phyloP scores from a whole-genome alignment of 2,888 invertebrate genomes.

The Sisyra terminalis region DNA sequence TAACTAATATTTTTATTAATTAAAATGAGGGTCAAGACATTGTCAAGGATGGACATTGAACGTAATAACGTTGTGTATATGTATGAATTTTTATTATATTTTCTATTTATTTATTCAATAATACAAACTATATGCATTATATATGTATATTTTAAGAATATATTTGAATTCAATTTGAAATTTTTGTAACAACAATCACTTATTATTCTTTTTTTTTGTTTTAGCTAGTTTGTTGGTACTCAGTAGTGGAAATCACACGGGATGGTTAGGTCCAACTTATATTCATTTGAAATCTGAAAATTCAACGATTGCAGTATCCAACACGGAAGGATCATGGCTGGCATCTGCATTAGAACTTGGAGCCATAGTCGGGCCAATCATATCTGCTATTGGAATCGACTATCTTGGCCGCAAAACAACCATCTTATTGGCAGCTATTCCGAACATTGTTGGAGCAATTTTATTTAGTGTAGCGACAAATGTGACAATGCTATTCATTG shows the following conservation, averaged over 20 bases:
- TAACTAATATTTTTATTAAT: too few relatives aligned
- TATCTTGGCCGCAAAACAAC: slow-evolving; percentile 46
- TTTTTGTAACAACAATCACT: too few relatives aligned
- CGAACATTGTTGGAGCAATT: slow-evolving; percentile 44
- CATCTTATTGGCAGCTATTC: slow-evolving; percentile 40
- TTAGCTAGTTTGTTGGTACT: slow-evolving; percentile 22
- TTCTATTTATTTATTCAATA: too few relatives aligned
- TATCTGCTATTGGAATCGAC: slow-evolving; percentile 46
- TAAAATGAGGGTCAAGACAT: too few relatives aligned
- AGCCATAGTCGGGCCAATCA: slow-evolving; percentile 41
- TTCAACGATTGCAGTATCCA: slow-evolving; percentile 32
- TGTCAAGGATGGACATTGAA: too few relatives aligned
- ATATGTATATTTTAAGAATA: too few relatives aligned
- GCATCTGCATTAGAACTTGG: slow-evolving; percentile 48
- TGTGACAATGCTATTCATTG: slow-evolving; percentile 34
- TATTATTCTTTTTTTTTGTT: slow-evolving; percentile 12
- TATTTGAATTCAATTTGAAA: too few relatives aligned
- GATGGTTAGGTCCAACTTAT: slow-evolving; percentile 42
- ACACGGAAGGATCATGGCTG: slow-evolving; percentile 40
- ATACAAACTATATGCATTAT: too few relatives aligned
- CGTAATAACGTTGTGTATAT: too few relatives aligned
- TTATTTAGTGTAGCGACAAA: slow-evolving; percentile 40
- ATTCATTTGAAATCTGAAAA: slow-evolving; percentile 29
- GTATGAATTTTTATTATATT: too few relatives aligned
- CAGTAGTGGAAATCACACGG: slow-evolving; percentile 26